A percentile compares a stretch with the other conserved stretches of the same genome.
phyloP scores from a whole-genome alignment of 2,113 vertebrate species.

The Felis catus region F.catus_Fca126_mat1.0 CM031412.1:183489001-183489500 shows the following conservation, averaged over 20 bases:
- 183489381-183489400: neutral
- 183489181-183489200: constrained; percentile 83
- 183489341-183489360: neutral
- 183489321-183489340: constrained; percentile 66
- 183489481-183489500: neutral
- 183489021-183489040: constrained; percentile 77
- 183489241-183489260: constrained; percentile 81
- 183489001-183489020: constrained; percentile 77
- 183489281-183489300: constrained; percentile 67
- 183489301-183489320: constrained; percentile 63
- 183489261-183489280: constrained; percentile 75
- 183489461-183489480: neutral
- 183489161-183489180: constrained; percentile 82
- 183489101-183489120: constrained; percentile 84
- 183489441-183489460: neutral
- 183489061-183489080: constrained; percentile 84
- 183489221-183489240: constrained; percentile 82
- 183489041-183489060: constrained; percentile 82
- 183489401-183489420: neutral
- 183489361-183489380: neutral
- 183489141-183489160: constrained; percentile 86
- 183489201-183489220: constrained; percentile 79
- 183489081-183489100: constrained; percentile 81
- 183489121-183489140: constrained; percentile 85
- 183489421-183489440: neutral